Evolutionary conservation across 2,113 vertebrate genomes (phyloP).

Genomic region (Sinocyclocheilus rhinocerous): DNA sequence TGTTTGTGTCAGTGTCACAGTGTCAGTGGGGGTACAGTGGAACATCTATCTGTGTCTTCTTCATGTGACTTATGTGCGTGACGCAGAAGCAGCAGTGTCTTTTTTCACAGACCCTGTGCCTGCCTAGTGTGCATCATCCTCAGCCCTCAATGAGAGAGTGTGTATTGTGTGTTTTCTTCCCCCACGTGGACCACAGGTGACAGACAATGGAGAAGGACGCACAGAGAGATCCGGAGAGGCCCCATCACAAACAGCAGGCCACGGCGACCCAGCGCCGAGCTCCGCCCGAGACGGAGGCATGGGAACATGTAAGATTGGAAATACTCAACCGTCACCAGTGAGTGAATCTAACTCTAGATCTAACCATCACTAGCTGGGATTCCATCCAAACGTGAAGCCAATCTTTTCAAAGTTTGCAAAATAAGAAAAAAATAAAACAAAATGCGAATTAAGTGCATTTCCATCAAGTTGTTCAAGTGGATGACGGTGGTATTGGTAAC

Average conservation of each 20-base stretch:
- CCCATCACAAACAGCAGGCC: constrained; percentile 43
- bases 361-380: no score
- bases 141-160: not conserved
- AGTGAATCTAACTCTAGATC: no score
- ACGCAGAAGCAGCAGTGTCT: not conserved
- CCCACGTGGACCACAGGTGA: constrained; percentile 55
- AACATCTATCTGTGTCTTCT: not conserved
- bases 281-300: constrained; percentile 10
- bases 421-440: no score
- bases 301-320: constrained; percentile 9
- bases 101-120: not conserved
- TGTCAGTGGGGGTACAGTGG: not conserved
- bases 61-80: constrained; percentile 20
- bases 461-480: no score
- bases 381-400: no score
- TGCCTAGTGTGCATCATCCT: not conserved
- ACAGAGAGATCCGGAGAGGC: constrained; percentile 42
- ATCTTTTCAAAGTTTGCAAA: no score
- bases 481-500: no score
- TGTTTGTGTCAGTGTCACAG: not conserved
- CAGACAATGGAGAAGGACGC: constrained; percentile 49
- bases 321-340: no score
- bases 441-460: no score
- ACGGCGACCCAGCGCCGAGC: constrained; percentile 53
- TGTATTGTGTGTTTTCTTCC: constrained; percentile 39